Conservation (phyloP, 2,888 invertebrate species). For the Andrena fulva region DNA sequence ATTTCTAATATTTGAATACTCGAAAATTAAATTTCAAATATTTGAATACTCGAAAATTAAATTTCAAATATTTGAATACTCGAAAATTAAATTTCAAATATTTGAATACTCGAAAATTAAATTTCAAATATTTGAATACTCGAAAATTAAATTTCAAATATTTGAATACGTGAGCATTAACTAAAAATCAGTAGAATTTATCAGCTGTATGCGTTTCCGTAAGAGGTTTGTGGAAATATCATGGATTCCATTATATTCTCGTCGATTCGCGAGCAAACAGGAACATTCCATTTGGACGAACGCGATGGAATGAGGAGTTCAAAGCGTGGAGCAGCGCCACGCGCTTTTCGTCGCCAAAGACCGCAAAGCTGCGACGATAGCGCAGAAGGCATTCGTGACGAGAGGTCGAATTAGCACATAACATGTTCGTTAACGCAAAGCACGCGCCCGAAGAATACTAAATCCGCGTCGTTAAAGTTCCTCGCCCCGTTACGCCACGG, state of each 20-base stretch:
- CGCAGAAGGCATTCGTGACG: conserved; percentile 46
- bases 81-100: no score
- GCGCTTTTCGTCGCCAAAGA: conserved; percentile 44
- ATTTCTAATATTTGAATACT: no score
- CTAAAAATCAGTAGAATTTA: no score
- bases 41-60: no score
- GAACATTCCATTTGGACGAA: conserved; percentile 9
- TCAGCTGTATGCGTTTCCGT: neutral
- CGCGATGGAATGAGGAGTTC: conserved; percentile 34
- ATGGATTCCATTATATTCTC: conserved; percentile 20
- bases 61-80: no score
- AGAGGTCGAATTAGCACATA: conserved; percentile 58
- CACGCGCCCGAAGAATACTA: conserved; percentile 47
- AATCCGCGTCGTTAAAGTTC: conserved; percentile 57
- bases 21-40: no score
- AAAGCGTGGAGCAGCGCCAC: conserved; percentile 22
- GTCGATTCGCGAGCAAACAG: conserved; percentile 8
- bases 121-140: no score
- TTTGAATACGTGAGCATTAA: no score
- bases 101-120: no score
- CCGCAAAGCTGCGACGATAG: conserved; percentile 28
- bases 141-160: no score
- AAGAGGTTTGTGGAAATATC: neutral
- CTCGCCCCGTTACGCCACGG: conserved; percentile 19
- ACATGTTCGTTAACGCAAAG: conserved; percentile 60